Conservation (phyloP, 2,113 vertebrate species). For the Puntigrus tetrazona region DNA sequence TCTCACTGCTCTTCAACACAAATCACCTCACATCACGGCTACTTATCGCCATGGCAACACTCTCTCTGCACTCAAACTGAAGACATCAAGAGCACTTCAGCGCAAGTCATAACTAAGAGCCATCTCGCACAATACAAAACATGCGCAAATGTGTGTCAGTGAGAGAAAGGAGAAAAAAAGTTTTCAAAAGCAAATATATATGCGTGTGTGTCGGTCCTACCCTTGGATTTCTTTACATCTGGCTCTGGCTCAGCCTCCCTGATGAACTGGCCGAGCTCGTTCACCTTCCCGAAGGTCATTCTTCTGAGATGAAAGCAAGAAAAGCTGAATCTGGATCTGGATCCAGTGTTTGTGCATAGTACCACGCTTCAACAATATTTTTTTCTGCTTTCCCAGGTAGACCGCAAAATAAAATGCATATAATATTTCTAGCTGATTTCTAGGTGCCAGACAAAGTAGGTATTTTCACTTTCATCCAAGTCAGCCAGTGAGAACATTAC, state of each 20-base stretch:
- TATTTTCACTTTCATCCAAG: too few relatives aligned
- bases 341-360: background rate
- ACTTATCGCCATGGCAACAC: conserved; percentile 55
- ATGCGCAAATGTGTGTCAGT: background rate
- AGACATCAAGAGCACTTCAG: conserved; percentile 44
- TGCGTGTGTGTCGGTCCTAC: conserved; percentile 61
- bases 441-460: background rate
- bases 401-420: background rate
- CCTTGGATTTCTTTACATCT: conserved; percentile 98
- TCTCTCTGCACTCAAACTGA: conserved; percentile 34
- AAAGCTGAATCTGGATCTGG: background rate
- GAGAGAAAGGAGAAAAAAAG: background rate
- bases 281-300: conserved; percentile 98
- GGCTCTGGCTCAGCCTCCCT: conserved; percentile 97
- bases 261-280: conserved; percentile 96
- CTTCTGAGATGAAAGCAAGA: conserved; percentile 75
- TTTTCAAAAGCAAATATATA: background rate
- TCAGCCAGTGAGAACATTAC: too few relatives aligned
- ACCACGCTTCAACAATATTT: background rate
- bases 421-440: background rate
- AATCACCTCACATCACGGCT: conserved; percentile 44
- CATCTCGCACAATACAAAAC: conserved; percentile 21
- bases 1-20: conserved; percentile 34
- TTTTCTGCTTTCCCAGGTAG: background rate
- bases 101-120: conserved; percentile 19